Conservation (phyloP, 2,797 vertebrate genomes). For the Onychomys arenicola region DNA sequence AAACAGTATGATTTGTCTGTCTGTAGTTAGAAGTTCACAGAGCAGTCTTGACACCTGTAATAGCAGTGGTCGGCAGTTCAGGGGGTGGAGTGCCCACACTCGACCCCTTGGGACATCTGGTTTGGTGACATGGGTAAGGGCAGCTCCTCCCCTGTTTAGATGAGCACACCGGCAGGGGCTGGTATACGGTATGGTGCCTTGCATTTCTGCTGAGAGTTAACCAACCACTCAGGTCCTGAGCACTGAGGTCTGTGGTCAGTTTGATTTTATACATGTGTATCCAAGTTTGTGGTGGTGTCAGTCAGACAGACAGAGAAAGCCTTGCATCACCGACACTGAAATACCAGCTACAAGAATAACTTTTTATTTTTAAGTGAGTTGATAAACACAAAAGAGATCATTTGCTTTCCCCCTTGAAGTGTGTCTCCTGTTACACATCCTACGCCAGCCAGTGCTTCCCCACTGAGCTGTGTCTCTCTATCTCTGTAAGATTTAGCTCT, state of each 20-base stretch:
- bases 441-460: neutral
- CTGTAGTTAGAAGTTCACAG: neutral
- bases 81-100: too few relatives aligned
- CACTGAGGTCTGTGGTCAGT: neutral
- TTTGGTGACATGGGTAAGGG: neutral
- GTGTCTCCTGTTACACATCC: neutral
- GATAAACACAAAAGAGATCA: neutral
- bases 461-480: neutral
- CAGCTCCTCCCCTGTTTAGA: neutral
- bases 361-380: neutral
- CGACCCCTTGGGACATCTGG: neutral
- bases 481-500: neutral
- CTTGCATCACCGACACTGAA: neutral
- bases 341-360: neutral
- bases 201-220: neutral
- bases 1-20: neutral
- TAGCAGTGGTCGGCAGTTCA: neutral
- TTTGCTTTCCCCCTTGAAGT: neutral
- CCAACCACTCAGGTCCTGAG: neutral
- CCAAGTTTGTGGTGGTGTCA: neutral
- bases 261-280: neutral
- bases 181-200: accelerated
- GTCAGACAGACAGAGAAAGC: neutral
- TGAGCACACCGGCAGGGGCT: accelerated
- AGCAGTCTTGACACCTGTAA: neutral